Conservation (phyloP, 2,797 vertebrate species). For the Xiphorhynchus erythropygius region DNA sequence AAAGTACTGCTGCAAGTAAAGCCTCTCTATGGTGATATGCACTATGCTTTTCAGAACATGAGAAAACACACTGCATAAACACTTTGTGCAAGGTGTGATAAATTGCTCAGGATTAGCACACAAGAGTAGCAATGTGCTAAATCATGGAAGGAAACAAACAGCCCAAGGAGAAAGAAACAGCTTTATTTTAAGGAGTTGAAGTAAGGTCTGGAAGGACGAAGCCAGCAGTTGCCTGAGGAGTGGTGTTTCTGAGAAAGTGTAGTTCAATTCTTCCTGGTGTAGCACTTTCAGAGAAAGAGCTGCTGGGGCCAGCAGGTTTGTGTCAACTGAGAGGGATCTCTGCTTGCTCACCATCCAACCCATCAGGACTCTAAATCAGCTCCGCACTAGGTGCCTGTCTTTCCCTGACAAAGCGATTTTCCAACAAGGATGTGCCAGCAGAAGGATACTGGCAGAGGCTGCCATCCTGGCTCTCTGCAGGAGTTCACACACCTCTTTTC, state of each 20-base stretch:
- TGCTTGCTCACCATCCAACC: neutral
- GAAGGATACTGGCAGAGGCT: neutral
- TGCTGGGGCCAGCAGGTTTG: neutral
- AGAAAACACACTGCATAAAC: neutral
- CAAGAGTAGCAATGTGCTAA: neutral
- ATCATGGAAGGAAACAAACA: neutral
- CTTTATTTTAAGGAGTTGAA: slow-evolving; percentile 67
- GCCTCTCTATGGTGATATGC: neutral
- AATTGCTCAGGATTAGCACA: neutral
- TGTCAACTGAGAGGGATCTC: neutral
- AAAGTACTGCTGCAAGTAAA: neutral
- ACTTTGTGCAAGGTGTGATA: neutral
- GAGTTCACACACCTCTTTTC: neutral
- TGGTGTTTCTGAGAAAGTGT: slow-evolving; percentile 38
- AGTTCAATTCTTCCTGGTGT: neutral
- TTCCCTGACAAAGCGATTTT: neutral
- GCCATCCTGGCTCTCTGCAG: neutral
- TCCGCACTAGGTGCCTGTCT: neutral
- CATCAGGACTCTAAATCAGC: neutral
- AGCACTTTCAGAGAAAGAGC: neutral
- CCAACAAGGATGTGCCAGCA: neutral
- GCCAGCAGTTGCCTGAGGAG: slow-evolving; percentile 41
- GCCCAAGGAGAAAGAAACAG: slow-evolving; percentile 17
- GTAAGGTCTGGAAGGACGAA: slow-evolving; percentile 22
- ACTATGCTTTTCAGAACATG: neutral